Base-by-base conservation (phyloP, 2,888 invertebrate species). In the Pachliopta kotzebuea region DNA sequence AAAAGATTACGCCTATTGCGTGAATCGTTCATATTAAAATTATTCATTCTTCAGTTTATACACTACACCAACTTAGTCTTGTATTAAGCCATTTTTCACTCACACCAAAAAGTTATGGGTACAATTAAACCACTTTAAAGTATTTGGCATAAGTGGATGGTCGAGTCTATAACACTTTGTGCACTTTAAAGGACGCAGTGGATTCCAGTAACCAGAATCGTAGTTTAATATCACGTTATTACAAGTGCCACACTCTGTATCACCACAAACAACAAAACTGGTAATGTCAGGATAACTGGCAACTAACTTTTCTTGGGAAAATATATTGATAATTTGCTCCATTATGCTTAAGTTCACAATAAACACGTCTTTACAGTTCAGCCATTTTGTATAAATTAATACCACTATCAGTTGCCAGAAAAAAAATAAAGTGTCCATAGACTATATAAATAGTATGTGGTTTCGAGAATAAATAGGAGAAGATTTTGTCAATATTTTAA, bases 281-380 rank as follows among this genome's bases (percentile, higher is more conserved):
- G 76, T 72, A 74, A 76, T 76, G 71, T 76, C 72, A 71, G 74
- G 72, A 77, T 69, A 73, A 84, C 80, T 81, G 70, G 77, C 69
- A 71, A 76, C 80, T 76, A 84, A 80, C 79, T 75, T 80, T 76
- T 78, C 71, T 78, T 83, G 78, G 72, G 74, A 80, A 80, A 77
- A 76, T 69, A 75, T 68, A 76, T 80, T 78, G 79, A 80, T 86
- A 71, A 76, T 76, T 74, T 77, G 84, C 90, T 90, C 90, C 90
- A 91, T 91, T 88, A 76, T 91, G 79, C 77, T 77, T 74, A 82
- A 76, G 81, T 79, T 79, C 77, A 69, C 74, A 76, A 76, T 81
- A 79, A 76, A 85, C 83, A 89, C 90, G 88, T 90, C 86, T 85
- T 86, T 86, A 91, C 77, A 86, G 79, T 87, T 88, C 90, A 83